Evolutionary conservation across 2,888 invertebrate species (phyloP).

Genomic region (Drosophila anomalata): DNA sequence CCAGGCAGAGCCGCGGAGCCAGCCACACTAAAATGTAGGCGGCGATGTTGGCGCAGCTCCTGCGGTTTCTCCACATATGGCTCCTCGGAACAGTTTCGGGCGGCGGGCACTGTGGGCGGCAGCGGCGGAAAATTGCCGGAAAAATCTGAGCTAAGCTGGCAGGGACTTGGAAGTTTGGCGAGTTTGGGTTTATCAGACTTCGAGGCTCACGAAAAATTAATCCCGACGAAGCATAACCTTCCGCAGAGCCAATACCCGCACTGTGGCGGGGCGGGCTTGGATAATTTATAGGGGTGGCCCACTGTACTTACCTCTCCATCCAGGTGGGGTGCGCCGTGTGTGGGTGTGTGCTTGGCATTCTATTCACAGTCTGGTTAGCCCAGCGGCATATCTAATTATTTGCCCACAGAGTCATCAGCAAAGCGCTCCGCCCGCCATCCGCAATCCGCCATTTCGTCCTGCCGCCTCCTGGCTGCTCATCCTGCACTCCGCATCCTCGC

Average conservation of each 20-base stretch:
- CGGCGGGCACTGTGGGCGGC: constrained; percentile 11
- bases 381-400: constrained; percentile 57
- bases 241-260: background rate
- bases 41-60: constrained; percentile 12
- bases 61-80: constrained; percentile 18
- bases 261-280: too few relatives aligned
- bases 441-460: background rate
- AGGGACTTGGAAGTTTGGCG: background rate
- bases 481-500: background rate
- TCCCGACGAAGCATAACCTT: background rate
- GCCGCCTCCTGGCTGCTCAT: background rate
- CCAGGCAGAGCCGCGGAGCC: constrained; percentile 2
- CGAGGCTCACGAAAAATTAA: background rate
- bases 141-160: constrained; percentile 3
- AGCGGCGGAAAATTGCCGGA: background rate
- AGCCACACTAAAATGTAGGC: constrained; percentile 34
- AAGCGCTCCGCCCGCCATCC: constrained; percentile 13
- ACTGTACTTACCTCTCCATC: constrained; percentile 9
- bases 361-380: constrained; percentile 54
- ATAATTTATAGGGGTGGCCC: background rate
- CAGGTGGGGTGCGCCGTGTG: constrained; percentile 10
- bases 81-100: background rate
- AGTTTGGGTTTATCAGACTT: background rate
- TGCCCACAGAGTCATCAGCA: constrained; percentile 45
- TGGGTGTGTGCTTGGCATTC: constrained; percentile 39